A percentile compares a stretch with the other conserved stretches of the same genome.
Evolutionary conservation across 2,797 vertebrate species (phyloP).

Genomic region (Ara ararauna): DNA sequence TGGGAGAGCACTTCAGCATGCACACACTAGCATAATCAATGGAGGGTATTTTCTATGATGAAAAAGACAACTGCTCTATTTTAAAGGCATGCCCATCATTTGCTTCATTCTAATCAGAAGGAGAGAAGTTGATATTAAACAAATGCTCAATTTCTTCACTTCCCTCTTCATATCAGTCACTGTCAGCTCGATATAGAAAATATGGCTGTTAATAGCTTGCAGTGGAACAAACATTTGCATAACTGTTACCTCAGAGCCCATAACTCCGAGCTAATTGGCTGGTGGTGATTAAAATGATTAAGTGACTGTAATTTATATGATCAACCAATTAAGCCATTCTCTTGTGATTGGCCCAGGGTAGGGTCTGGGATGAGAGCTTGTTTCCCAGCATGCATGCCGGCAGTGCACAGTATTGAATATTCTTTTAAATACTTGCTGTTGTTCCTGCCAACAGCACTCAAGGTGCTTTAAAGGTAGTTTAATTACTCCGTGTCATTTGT

Average conservation of each 20-base stretch:
- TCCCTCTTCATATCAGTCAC: slow-evolving; percentile 73
- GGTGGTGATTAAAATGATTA: slow-evolving; percentile 89
- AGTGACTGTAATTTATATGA: slow-evolving; percentile 89
- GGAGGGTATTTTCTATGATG: not conserved
- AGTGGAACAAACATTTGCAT: slow-evolving; percentile 85
- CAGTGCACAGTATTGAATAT: slow-evolving; percentile 34
- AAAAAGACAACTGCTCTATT: not conserved
- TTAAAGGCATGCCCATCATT: not conserved
- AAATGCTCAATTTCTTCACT: slow-evolving; percentile 71
- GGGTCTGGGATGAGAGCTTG: slow-evolving; percentile 64
- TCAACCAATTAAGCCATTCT: slow-evolving; percentile 88
- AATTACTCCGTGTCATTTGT: slow-evolving; percentile 61
- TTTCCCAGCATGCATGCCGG: slow-evolving; percentile 75
- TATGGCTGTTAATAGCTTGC: slow-evolving; percentile 80
- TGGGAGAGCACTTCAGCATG: not conserved
- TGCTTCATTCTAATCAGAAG: slow-evolving; percentile 45
- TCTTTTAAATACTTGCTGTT: slow-evolving; percentile 65
- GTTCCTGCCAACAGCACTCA: slow-evolving; percentile 47
- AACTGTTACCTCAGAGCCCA: slow-evolving; percentile 84
- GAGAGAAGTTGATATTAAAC: slow-evolving; percentile 56
- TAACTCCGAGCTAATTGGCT: slow-evolving; percentile 85
- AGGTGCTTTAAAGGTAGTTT: slow-evolving; percentile 61
- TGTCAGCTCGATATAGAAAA: slow-evolving; percentile 79
- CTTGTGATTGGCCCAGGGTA: slow-evolving; percentile 75
- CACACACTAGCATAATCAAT: not conserved